Evolutionary conservation across 1,140 invertebrate genomes (phyloP).

Genomic region (Zophobas morio): DNA sequence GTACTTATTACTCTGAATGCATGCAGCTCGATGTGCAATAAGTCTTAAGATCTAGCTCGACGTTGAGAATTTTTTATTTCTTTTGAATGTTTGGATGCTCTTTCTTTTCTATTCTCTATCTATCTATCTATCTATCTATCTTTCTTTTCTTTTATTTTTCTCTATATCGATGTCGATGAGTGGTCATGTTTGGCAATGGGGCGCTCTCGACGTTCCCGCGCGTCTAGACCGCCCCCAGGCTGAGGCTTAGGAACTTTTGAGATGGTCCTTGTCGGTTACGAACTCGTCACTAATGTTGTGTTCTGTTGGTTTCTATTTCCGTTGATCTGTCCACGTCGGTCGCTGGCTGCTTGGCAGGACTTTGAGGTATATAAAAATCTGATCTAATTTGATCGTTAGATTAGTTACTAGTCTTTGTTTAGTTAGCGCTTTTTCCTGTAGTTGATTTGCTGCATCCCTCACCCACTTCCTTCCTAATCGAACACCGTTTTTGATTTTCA

Average conservation of each 20-base stretch:
- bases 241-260: conserved; percentile 92
- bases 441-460: conserved; percentile 62
- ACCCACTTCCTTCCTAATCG: conserved; percentile 40
- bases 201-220: conserved; percentile 18
- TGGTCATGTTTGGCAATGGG: conserved; percentile 62
- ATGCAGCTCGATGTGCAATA: conserved; percentile 64
- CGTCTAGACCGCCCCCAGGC: conserved; percentile 14
- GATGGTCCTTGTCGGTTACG: conserved; percentile 87
- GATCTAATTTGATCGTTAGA: conserved; percentile 66
- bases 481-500: conserved; percentile 15
- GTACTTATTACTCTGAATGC: conserved; percentile 45
- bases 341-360: conserved; percentile 74
- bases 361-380: conserved; percentile 78
- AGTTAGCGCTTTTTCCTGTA: conserved; percentile 73
- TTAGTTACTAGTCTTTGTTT: conserved; percentile 71
- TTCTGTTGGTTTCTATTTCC: conserved; percentile 66
- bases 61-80: conserved; percentile 41
- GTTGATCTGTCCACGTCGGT: conserved; percentile 70
- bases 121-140: conserved; percentile 50
- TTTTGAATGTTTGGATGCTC: conserved; percentile 54
- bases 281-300: conserved; percentile 61
- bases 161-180: conserved; percentile 61
- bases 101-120: conserved; percentile 53
- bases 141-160: conserved; percentile 58
- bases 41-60: conserved; percentile 30